Evolutionary conservation across 1,140 invertebrate species (phyloP), one percentile per base, ranked within the genome.

Genomic region (Homalodisca vitripennis): DNA sequence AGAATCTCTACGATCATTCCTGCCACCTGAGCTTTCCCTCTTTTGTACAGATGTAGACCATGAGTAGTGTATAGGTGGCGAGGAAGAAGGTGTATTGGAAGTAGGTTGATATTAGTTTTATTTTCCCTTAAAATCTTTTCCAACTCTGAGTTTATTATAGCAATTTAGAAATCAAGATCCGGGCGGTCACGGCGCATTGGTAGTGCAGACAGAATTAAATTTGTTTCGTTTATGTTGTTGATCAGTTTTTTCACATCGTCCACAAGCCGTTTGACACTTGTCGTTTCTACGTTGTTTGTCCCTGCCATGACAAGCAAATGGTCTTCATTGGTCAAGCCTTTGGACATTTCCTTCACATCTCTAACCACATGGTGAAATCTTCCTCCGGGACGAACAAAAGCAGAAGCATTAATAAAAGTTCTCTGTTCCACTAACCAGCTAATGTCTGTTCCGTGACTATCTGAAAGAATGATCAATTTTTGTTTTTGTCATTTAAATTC

Each of bases 61-160:
- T 60, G 55, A 60, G 14, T 26, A 10, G 55, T 60, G 26, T 60
- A 60, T 26, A 29, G 22, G 55, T 60, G 55, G 14, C 55, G 55
- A 3, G 55, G 55, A 30, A 60, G 55, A 60, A 60, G 55, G 55
- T 60, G 55, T 13, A 60, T 60, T 22, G 55, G 55, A 1, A 60
- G 14, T 22, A 60, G 55, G 3, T 30, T 13, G 14, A 60, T 27
- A 12, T 60, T 26, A 26, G 14, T 27, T 13, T 27, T 1, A 29
- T 29, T 13, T 60, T 22, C 55, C 29, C 29, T 30, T 10, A n/a
- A 13, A 6, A 60, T 60, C 10, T 27, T 60, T 60, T 60, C 55
- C 6, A 60, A 27, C 29, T 60, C 55, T 27, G 55, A 13, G 29
- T 60, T 60, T 6, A 60, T 60, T 60, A 13, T 26, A 26, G 55